phyloP scores from a whole-genome alignment of 2,797 vertebrate genomes.

The Momotus momota region DNA sequence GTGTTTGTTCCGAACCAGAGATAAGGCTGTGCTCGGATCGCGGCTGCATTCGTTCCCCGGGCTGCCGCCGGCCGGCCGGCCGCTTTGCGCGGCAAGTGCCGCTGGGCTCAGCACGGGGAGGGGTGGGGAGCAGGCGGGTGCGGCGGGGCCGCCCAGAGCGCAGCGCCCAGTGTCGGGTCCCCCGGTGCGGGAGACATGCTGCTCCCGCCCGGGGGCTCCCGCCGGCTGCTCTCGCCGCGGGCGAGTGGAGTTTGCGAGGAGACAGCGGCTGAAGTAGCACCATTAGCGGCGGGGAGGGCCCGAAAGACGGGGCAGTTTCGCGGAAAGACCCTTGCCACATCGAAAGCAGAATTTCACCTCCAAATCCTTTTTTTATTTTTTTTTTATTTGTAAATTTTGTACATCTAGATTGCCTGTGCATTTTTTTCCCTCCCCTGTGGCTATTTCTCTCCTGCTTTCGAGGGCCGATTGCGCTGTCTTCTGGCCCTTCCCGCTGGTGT shows the following conservation, averaged over 20 bases:
- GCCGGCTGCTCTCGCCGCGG: neutral
- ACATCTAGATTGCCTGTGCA: neutral
- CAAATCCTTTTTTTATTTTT: no score
- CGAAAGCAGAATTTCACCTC: no score
- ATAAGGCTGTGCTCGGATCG: slow-evolving; percentile 13
- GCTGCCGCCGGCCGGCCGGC: neutral
- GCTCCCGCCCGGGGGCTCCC: neutral
- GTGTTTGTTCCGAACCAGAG: slow-evolving; percentile 38
- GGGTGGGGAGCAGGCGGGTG: neutral
- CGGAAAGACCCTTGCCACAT: neutral
- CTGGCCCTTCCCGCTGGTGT: neutral
- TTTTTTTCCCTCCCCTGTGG: neutral
- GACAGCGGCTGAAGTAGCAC: neutral
- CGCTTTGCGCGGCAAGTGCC: neutral
- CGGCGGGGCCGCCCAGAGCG: neutral
- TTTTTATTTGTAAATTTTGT: neutral
- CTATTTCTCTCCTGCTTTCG: neutral
- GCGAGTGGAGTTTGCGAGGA: neutral
- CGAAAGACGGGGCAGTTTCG: neutral
- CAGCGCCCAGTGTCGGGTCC: neutral
- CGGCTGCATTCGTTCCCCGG: neutral
- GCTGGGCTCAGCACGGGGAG: neutral
- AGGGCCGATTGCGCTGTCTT: neutral
- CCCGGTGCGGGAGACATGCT: neutral
- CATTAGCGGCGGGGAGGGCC: neutral